Conservation (phyloP, 2,888 invertebrate species). For the Drosophila emarginata region DNA sequence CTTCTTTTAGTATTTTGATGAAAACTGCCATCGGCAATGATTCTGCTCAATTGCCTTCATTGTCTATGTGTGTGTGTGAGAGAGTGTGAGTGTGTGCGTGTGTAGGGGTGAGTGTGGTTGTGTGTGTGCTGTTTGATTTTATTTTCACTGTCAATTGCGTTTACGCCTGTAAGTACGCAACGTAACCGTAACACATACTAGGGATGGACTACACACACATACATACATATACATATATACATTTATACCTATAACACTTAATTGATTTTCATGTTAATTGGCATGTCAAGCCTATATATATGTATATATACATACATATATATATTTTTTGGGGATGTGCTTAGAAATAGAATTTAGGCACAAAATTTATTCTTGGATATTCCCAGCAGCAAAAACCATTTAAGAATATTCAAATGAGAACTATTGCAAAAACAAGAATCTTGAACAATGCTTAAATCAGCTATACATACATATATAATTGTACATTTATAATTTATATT, state of each 20-base stretch:
- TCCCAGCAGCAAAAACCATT: neutral
- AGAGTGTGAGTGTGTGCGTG: conserved; percentile 6
- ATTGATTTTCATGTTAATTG: conserved; percentile 61
- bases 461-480: no score
- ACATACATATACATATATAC: neutral
- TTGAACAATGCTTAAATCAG: no score
- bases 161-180: conserved; percentile 63
- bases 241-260: conserved; percentile 53
- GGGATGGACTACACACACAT: neutral
- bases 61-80: conserved; percentile 42
- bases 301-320: no score
- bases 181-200: conserved; percentile 5
- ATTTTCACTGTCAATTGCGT: conserved; percentile 67
- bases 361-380: conserved; percentile 2
- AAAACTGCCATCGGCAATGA: conserved; percentile 73
- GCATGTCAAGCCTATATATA: conserved; percentile 22
- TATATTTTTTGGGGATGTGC: neutral
- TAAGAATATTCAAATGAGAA: neutral
- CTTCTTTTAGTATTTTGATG: conserved; percentile 39
- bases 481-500: no score
- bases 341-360: conserved; percentile 24
- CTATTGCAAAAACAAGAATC: neutral
- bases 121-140: conserved; percentile 48
- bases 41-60: conserved; percentile 76
- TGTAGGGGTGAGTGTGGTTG: conserved; percentile 17